These are phyloP conservation scores for Isurus oxyrinchus DNA, from an alignment of 2,113 vertebrate species.

Conservation along the genomic window DNA sequence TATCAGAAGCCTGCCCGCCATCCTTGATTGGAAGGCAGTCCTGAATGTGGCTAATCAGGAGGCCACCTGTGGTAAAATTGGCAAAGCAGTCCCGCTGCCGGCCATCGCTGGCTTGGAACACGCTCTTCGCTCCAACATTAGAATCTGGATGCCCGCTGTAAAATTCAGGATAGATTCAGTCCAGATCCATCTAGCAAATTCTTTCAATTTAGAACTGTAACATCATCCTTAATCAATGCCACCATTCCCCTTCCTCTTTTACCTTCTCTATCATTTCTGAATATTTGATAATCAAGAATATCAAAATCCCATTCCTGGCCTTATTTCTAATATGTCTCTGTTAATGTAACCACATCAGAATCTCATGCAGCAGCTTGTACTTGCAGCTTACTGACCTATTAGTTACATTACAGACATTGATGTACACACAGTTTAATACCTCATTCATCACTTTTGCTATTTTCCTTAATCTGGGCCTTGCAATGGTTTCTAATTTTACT, in stretches of 20 bases:
- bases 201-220: not conserved
- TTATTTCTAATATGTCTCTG: not conserved
- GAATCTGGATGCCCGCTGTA: not conserved
- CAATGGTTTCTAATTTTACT: no score
- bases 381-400: not conserved
- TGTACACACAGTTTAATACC: not conserved
- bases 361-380: no score
- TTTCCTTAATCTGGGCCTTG: no score
- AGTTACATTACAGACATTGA: not conserved
- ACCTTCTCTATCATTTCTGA: not conserved
- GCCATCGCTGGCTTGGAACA: not conserved
- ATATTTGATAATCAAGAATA: not conserved
- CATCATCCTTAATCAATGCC: not conserved
- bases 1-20: not conserved
- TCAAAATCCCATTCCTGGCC: not conserved
- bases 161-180: not conserved
- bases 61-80: not conserved
- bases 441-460: no score
- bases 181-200: not conserved
- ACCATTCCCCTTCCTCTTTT: no score
- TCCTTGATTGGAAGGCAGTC: not conserved
- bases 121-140: not conserved
- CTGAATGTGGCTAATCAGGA: no score
- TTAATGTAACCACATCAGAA: not conserved
- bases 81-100: no score